A percentile compares a stretch with the other conserved stretches of the same genome.
phyloP scores from a whole-genome alignment of 2,797 vertebrate genomes.

The Hydrocynus forskahlii region DNA sequence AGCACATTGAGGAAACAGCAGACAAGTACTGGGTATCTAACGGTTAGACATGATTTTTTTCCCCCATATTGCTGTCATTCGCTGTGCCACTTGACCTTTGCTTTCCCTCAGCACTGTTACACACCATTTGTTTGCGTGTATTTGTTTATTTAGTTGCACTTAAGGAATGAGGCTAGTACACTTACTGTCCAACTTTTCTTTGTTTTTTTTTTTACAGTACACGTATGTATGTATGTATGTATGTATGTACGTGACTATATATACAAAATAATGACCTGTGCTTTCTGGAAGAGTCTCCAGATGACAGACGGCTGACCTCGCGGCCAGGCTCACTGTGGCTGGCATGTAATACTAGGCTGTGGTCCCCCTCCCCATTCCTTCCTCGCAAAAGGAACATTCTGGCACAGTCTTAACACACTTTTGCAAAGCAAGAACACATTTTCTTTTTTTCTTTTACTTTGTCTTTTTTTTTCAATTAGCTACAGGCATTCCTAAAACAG shows the following conservation, averaged over 20 bases:
- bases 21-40: slow-evolving; percentile 40
- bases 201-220: slow-evolving; percentile 48
- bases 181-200: slow-evolving; percentile 44
- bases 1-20: slow-evolving; percentile 36
- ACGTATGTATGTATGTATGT: slow-evolving; percentile 34
- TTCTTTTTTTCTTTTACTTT: slow-evolving; percentile 38
- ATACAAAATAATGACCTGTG: slow-evolving; percentile 65
- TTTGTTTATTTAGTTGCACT: slow-evolving; percentile 46
- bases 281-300: slow-evolving; percentile 54
- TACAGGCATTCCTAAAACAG: slow-evolving; percentile 65
- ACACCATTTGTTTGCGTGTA: slow-evolving; percentile 55
- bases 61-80: slow-evolving; percentile 63
- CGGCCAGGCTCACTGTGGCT: slow-evolving; percentile 28
- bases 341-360: slow-evolving; percentile 43
- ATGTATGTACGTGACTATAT: slow-evolving; percentile 57
- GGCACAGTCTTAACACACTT: slow-evolving; percentile 34
- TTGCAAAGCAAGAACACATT: slow-evolving; percentile 53
- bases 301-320: slow-evolving; percentile 10
- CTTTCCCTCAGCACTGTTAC: slow-evolving; percentile 46
- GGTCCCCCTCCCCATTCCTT: slow-evolving; percentile 44
- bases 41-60: slow-evolving; percentile 32
- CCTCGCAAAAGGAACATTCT: slow-evolving; percentile 22
- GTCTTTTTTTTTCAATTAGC: slow-evolving; percentile 52
- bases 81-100: slow-evolving; percentile 51
- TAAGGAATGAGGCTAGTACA: slow-evolving; percentile 59